phyloP scores from a whole-genome alignment of 2,888 invertebrate genomes.

The Drosophila austrosaltans region DNA sequence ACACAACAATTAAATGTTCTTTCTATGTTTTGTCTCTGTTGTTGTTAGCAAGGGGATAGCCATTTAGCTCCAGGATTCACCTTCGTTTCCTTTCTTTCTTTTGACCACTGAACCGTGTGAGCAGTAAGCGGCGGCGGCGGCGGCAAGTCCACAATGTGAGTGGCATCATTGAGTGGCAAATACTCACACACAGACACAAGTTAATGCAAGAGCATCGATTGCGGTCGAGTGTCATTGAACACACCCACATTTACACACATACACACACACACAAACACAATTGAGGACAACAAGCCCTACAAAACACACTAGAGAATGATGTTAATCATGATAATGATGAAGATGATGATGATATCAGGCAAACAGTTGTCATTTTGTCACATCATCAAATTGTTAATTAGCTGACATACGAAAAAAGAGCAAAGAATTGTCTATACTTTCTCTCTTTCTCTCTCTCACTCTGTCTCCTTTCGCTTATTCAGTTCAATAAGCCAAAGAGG shows the following conservation, averaged over 20 bases:
- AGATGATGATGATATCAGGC: background rate
- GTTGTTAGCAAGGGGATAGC: slow-evolving; percentile 11
- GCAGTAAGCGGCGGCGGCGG: slow-evolving; percentile 22
- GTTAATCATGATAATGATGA: background rate
- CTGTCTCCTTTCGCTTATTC: background rate
- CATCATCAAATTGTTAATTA: slow-evolving; percentile 22
- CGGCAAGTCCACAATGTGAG: slow-evolving; percentile 29
- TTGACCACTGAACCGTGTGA: slow-evolving; percentile 53
- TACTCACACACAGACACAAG: slow-evolving; percentile 16
- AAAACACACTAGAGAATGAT: background rate
- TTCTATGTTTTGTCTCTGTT: background rate
- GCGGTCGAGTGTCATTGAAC: slow-evolving; percentile 69
- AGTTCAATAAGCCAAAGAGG: slow-evolving; percentile 12
- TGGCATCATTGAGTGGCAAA: slow-evolving; percentile 53
- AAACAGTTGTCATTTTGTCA: slow-evolving; percentile 13
- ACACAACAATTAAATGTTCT: slow-evolving; percentile 51
- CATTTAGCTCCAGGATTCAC: slow-evolving; percentile 8
- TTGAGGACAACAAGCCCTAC: slow-evolving; percentile 15
- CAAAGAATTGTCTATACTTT: background rate
- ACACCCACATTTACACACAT: slow-evolving; percentile 14
- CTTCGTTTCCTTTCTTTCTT: slow-evolving; percentile 23
- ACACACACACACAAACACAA: slow-evolving; percentile 22
- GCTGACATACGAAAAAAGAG: background rate
- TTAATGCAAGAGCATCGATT: slow-evolving; percentile 46
- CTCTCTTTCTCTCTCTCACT: background rate